Percentiles rank a stretch among this genome's conserved stretches.
These are phyloP conservation scores for Yponomeuta malinellus DNA, from an alignment of 2,888 invertebrate genomes.

Conservation along the genomic window DNA sequence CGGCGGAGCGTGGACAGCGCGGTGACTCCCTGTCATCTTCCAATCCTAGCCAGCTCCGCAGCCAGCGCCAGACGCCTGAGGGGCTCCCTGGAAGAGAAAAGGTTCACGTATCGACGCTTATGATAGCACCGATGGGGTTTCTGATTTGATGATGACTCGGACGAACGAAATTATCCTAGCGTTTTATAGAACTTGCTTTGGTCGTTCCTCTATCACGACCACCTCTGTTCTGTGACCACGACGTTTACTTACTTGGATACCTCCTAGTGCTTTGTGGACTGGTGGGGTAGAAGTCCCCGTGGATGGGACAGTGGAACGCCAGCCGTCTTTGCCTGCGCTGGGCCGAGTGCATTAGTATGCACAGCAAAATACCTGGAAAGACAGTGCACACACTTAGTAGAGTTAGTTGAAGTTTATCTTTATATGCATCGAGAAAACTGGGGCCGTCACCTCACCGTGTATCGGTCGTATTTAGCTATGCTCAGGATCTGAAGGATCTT, in stretches of 20 bases:
- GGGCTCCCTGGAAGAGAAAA: constrained; percentile 47
- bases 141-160: too few species aligned
- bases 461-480: too few species aligned
- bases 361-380: constrained; percentile 77
- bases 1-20: constrained; percentile 82
- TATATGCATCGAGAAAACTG: too few species aligned
- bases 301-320: constrained; percentile 85
- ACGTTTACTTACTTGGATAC: constrained; percentile 57
- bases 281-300: constrained; percentile 85
- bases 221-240: too few species aligned
- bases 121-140: too few species aligned
- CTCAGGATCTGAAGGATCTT: too few species aligned
- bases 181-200: too few species aligned
- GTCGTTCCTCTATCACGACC: too few species aligned
- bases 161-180: too few species aligned
- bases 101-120: not conserved
- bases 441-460: too few species aligned
- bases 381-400: constrained; percentile 3
- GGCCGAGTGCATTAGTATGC: constrained; percentile 80
- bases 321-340: constrained; percentile 80
- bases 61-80: constrained; percentile 52
- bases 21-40: constrained; percentile 69
- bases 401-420: not conserved
- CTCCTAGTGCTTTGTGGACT: constrained; percentile 78
- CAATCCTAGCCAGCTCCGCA: constrained; percentile 64